Conservation (phyloP, 1,140 invertebrate species). For the Arion vulgaris region DNA sequence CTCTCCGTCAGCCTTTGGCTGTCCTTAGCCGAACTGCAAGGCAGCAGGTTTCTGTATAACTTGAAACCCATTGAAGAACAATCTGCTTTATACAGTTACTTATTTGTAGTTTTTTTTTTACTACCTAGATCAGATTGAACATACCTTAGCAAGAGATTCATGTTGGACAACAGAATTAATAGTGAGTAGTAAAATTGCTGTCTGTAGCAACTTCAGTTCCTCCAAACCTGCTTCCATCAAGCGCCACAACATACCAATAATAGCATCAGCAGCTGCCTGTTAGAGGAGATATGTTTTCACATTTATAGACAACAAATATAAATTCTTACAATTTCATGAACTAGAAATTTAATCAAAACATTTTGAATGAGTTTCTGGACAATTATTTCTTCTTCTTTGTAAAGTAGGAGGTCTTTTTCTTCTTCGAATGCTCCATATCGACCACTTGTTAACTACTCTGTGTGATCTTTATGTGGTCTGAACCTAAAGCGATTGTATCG, state of each 20-base stretch:
- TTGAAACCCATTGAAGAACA: too few species aligned
- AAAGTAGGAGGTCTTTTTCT: too few species aligned
- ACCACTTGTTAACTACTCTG: too few species aligned
- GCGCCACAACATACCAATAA: constrained; percentile 93
- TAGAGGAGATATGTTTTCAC: constrained; percentile 7
- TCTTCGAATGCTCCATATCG: too few species aligned
- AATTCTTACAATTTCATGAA: neutral
- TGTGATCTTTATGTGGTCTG: too few species aligned
- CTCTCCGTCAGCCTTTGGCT: too few species aligned
- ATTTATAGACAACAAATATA: neutral
- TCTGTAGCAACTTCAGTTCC: constrained; percentile 97
- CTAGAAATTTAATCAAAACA: neutral
- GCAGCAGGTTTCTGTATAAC: too few species aligned
- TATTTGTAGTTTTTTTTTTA: too few species aligned
- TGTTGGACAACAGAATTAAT: constrained; percentile 95
- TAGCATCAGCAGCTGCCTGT: constrained; percentile 85
- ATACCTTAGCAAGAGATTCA: constrained; percentile 89
- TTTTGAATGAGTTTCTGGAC: neutral
- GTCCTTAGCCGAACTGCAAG: too few species aligned
- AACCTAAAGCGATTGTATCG: too few species aligned
- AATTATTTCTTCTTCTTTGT: too few species aligned
- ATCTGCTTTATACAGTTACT: too few species aligned
- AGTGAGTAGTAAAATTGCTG: constrained; percentile 92
- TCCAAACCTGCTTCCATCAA: constrained; percentile 93
- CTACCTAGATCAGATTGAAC: neutral